These are phyloP conservation scores for Amniataba percoides DNA, from an alignment of 2,797 vertebrate species.

Conservation along the genomic window DNA sequence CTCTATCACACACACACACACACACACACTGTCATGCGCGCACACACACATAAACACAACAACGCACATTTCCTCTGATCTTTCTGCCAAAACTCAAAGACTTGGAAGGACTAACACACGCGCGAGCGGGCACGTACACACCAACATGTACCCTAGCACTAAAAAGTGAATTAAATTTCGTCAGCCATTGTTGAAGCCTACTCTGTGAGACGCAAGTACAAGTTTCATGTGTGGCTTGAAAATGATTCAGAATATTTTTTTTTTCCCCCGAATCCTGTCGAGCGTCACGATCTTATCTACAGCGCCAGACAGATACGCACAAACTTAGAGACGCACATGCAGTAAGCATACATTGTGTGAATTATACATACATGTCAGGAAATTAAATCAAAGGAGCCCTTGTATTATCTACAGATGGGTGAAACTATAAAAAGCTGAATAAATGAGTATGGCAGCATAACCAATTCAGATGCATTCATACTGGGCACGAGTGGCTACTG, in stretches of 20 bases:
- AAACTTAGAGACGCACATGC: conserved; percentile 2
- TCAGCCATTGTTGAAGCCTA: conserved; percentile 70
- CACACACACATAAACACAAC: conserved; percentile 65
- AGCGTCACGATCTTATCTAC: conserved; percentile 27
- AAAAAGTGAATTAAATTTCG: conserved; percentile 73
- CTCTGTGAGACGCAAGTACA: conserved; percentile 55
- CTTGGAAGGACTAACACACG: conserved; percentile 69
- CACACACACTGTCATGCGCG: conserved; percentile 20
- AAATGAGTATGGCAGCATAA: background rate
- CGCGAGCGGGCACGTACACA: conserved; percentile 45
- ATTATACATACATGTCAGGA: conserved; percentile 1
- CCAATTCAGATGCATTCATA: background rate
- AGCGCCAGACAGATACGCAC: conserved; percentile 8
- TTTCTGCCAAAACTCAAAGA: conserved; percentile 81
- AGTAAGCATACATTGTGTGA: background rate
- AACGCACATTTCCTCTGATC: conserved; percentile 81
- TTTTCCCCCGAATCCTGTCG: conserved; percentile 21
- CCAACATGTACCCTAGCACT: conserved; percentile 40
- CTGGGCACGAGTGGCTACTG: background rate
- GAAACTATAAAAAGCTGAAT: background rate
- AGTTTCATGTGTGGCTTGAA: conserved; percentile 62
- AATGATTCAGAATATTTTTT: conserved; percentile 47
- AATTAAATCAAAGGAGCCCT: background rate
- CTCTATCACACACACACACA: conserved; percentile 37
- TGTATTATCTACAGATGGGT: background rate